Conservation (phyloP, 2,797 vertebrate species). For the Sarcophilus harrisii region DNA sequence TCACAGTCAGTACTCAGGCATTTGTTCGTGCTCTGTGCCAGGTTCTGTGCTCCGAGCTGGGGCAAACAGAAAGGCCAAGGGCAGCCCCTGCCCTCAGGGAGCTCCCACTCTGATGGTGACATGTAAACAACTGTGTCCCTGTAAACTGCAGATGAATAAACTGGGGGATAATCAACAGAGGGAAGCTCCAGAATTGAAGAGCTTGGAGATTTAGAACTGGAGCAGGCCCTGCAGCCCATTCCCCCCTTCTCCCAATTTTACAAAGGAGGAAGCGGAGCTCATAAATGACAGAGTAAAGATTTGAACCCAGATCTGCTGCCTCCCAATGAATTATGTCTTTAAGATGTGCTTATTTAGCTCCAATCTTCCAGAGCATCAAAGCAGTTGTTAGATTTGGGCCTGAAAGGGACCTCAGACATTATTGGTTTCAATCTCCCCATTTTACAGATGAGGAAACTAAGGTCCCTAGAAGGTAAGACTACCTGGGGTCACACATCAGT, state of each 20-base stretch:
- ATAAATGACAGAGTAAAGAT: background rate
- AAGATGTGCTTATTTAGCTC: background rate
- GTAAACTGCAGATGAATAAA: background rate
- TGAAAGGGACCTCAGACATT: background rate
- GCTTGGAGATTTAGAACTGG: background rate
- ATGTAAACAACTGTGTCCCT: background rate
- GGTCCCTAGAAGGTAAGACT: background rate
- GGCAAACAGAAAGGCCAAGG: background rate
- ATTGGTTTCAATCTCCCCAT: background rate
- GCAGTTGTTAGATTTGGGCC: background rate
- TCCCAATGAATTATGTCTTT: background rate
- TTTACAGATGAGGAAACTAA: background rate
- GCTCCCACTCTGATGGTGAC: background rate
- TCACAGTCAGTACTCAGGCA: background rate
- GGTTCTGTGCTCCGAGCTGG: background rate
- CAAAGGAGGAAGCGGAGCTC: background rate
- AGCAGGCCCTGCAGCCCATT: background rate
- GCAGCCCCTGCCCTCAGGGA: background rate
- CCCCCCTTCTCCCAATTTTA: background rate
- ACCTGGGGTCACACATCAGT: background rate
- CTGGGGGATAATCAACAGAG: background rate
- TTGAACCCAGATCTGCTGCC: background rate
- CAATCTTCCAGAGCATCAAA: background rate
- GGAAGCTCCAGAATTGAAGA: background rate
- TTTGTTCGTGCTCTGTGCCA: background rate